Base-by-base conservation (phyloP, 2,797 vertebrate species). In the Knipowitschia caucasica region DNA sequence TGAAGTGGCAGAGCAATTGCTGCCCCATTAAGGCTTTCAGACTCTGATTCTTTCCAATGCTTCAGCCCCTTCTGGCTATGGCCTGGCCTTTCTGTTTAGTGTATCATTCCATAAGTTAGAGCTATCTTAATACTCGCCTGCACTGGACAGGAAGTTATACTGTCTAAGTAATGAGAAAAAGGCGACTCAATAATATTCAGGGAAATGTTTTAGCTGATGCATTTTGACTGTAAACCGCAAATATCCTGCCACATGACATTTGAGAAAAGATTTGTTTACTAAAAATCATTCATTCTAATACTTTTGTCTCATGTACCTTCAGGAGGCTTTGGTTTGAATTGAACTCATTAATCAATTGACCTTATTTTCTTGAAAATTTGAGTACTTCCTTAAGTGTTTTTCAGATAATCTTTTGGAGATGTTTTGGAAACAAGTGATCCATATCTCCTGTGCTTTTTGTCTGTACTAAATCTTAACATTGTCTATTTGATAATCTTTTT, bases 21-120 rank as follows among this genome's bases (percentile, higher is more conserved):
- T 57, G 67, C 26, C 31, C 58, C 61, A 73, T 66, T 67, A 66
- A 62, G 56, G 52, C 59, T 70, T 69, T 73, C 64, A 68, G 47
- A 61, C 50, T 66, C 36, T 36, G 54, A 73, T 64, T 78, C 42
- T 74, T 59, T 73, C 65, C 72, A 75, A 68, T 70, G 56, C 69
- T 66, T 18, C 30, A 64, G 59, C 59, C 82, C 50, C 20, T 56
- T 59, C 56, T 65, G 65, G 75, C 75, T 68, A 60, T 62, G 62
- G 59, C 53, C 54, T 65, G 67, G 49, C 35, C 74, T 60, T 61
- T 76, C 58, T 69, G 54, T 59, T 62, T 43, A 61, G 46, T 62
- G 52, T 40, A 69, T 59, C 57, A 34, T 36, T 56, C 24, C 43
- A 64, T 43, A 18, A 47, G 14, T 63, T 64, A 14, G 53, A 43